Conservation (phyloP, 2,113 vertebrate species). For the Aptenodytes patagonicus region DNA sequence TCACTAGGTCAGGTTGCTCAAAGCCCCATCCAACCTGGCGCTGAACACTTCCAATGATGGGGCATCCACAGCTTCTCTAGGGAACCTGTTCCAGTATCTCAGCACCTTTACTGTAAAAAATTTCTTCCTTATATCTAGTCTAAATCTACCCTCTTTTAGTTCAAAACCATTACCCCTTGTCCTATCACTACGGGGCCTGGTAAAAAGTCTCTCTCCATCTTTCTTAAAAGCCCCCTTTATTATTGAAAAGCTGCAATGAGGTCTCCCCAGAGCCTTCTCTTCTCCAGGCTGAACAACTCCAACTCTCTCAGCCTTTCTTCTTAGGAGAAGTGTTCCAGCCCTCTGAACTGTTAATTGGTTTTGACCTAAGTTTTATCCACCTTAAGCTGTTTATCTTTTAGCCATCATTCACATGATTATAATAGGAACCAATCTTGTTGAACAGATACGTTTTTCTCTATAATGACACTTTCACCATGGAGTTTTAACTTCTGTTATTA, state of each 20-base stretch:
- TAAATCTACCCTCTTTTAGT: no score
- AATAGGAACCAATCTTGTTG: neutral
- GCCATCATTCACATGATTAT: neutral
- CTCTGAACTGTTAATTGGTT: neutral
- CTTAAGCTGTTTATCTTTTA: neutral
- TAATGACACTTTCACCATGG: neutral
- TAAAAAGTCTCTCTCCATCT: neutral
- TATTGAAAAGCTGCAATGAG: neutral
- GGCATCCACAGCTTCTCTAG: neutral
- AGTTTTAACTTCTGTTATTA: neutral
- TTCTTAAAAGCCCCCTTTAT: neutral
- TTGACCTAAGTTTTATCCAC: neutral
- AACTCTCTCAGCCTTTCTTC: neutral
- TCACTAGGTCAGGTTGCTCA: neutral
- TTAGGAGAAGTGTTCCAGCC: neutral
- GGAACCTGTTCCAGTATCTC: neutral
- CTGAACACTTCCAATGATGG: neutral
- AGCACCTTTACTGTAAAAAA: neutral
- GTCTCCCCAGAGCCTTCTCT: neutral
- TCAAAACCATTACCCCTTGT: no score
- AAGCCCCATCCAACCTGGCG: neutral
- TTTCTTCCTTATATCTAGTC: no score
- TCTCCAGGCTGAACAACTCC: neutral
- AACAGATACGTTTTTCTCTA: neutral
- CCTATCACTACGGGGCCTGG: no score